A percentile compares a stretch with the other conserved stretches of the same genome.
These are phyloP conservation scores for Phragmatobia fuliginosa DNA, from an alignment of 2,888 invertebrate genomes.

Conservation along the genomic window DNA sequence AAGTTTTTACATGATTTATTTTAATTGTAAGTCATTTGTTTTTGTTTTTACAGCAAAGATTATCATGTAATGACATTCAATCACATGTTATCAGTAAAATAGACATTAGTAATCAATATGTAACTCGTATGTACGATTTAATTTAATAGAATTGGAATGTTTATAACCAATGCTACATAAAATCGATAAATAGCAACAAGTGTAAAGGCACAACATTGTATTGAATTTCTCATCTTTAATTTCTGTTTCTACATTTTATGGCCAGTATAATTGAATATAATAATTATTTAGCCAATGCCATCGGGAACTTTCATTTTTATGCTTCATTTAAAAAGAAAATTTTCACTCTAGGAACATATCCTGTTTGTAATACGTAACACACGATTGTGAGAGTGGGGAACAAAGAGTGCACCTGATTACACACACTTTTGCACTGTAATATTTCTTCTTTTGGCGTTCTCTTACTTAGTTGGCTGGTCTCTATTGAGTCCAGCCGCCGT, in stretches of 20 bases:
- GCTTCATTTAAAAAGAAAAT: no score
- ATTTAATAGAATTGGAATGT: not conserved
- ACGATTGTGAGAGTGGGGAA: no score
- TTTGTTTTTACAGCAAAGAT: not conserved
- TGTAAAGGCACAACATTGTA: not conserved
- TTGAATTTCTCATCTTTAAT: not conserved
- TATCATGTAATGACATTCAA: not conserved
- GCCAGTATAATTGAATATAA: not conserved
- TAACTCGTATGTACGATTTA: not conserved
- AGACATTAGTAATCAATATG: not conserved
- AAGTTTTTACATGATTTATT: conserved; percentile 24
- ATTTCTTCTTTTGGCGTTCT: no score
- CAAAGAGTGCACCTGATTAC: no score
- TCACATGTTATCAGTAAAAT: not conserved
- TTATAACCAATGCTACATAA: no score
- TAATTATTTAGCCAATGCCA: no score
- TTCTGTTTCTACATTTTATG: not conserved
- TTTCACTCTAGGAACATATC: no score
- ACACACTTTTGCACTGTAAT: no score
- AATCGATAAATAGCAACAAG: not conserved
- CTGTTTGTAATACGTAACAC: no score
- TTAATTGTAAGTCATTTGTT: conserved; percentile 16
- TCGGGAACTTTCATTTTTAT: no score
- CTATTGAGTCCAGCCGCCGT: no score
- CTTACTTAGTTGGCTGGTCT: no score